Evolutionary conservation across 2,888 invertebrate species (phyloP).

Genomic region (Pteria penguin): DNA sequence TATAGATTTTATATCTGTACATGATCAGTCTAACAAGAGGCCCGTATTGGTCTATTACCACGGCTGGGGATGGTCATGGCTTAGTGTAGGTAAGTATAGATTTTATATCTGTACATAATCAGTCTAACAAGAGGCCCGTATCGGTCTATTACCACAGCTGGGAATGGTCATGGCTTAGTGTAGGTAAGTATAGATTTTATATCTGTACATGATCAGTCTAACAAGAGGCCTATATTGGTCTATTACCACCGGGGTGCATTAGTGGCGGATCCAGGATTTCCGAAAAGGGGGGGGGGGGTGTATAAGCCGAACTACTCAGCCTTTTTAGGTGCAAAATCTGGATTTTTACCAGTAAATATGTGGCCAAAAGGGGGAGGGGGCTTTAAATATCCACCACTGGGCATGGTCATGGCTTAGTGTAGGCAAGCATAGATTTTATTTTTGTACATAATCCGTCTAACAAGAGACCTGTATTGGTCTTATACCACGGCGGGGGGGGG

Average conservation of each 20-base stretch:
- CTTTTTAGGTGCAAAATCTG: too few species aligned
- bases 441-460: conserved; percentile 28
- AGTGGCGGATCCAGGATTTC: too few species aligned
- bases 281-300: too few species aligned
- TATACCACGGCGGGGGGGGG: conserved; percentile 70
- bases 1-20: too few species aligned
- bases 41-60: conserved; percentile 69
- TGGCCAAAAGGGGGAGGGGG: too few species aligned
- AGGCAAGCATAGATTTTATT: conserved; percentile 42
- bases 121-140: conserved; percentile 52
- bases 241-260: conserved; percentile 71
- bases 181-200: conserved; percentile 48
- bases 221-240: conserved; percentile 61
- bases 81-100: conserved; percentile 54
- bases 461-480: conserved; percentile 63
- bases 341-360: too few species aligned
- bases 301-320: too few species aligned
- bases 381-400: too few species aligned
- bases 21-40: conserved; percentile 39
- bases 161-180: conserved; percentile 62
- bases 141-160: conserved; percentile 71
- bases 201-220: conserved; percentile 27
- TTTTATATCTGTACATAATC: conserved; percentile 31
- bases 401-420: conserved; percentile 62
- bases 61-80: conserved; percentile 67